Evolutionary conservation across 2,888 invertebrate genomes (phyloP).

Genomic region (Keiferia lycopersicella): DNA sequence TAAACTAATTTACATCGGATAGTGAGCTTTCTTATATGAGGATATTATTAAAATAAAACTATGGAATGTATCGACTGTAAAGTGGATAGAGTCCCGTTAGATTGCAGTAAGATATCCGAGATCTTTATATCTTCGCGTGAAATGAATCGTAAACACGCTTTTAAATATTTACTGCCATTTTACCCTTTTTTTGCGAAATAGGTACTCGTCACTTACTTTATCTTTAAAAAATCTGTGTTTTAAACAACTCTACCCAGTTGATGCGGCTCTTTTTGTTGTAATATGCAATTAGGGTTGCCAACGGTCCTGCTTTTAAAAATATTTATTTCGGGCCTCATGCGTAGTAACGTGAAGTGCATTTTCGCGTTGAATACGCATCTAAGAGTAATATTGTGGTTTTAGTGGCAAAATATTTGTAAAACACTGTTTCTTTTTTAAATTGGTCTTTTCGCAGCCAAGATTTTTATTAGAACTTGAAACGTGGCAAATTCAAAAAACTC

Average conservation of each 20-base stretch:
- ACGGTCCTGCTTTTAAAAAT: too few species aligned
- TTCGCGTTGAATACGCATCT: too few species aligned
- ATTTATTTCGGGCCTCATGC: too few species aligned
- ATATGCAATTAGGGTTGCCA: not conserved
- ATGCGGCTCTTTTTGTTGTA: not conserved
- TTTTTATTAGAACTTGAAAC: too few species aligned
- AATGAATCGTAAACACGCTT: not conserved
- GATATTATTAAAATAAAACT: not conserved
- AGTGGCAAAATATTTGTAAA: too few species aligned
- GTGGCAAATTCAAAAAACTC: too few species aligned
- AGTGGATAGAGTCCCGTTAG: not conserved
- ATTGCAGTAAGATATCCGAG: not conserved
- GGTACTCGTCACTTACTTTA: constrained; percentile 8
- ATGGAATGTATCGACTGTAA: not conserved
- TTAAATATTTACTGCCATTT: not conserved
- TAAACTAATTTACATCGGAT: constrained; percentile 16
- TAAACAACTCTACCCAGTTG: not conserved
- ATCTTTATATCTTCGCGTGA: not conserved
- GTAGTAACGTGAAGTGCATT: too few species aligned
- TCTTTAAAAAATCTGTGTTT: constrained; percentile 23
- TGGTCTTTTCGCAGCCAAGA: too few species aligned
- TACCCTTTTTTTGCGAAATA: not conserved
- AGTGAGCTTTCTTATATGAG: not conserved
- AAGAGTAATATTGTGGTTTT: too few species aligned
- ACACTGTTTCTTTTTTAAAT: too few species aligned